Evolutionary conservation across 2,797 vertebrate species (phyloP), one percentile per base, ranked within the genome.

Genomic region (Cheirogaleus major): DNA sequence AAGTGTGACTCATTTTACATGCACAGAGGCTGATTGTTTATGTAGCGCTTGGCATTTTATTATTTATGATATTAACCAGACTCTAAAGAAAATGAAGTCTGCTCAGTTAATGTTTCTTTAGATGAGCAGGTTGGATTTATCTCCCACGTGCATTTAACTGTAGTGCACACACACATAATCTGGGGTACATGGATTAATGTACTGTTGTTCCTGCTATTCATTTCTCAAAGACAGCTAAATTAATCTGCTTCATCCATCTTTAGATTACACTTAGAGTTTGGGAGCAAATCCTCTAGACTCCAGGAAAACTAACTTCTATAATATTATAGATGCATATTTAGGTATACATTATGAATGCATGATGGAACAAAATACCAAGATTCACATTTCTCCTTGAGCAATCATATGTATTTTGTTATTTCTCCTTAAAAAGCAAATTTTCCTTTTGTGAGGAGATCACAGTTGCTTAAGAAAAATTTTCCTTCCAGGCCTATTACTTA

Each of bases 391-490:
- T 93, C 83, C n/a, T 82, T 61, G 55, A 72, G 52, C 70, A 87
- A 23, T 63, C 57, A 30, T 12, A 69, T 80, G 32, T 22, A 69
- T 89, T 89, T 95, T 92, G 32, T 87, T 89, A 55, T 93, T 96
- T 95, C n/a, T 92, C 50, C 82, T 93, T 52, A 48, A 95, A 97
- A 96, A 94, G 13, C 50, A 95, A 67, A 90, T 95, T 96, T 92
- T 38, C 30, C 35, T 93, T 96, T 97, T 84, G 76, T 96, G 93
- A 97, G 41, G 76, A 92, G 67, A 93, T 92, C 63, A 78, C 23
- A 89, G 84, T 85, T 95, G 27, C 70, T 93, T 52, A 38, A 82
- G 78, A 85, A 94, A 94, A 87, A 4, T 95, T 89, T 96, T 67
- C 23, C 91, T 98, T 96, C 67, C 90, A 90, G 78, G 32, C 59